Evolutionary conservation across 1,140 invertebrate genomes (phyloP), one percentile per base, ranked within the genome.

Genomic region (Eueides isabella): DNA sequence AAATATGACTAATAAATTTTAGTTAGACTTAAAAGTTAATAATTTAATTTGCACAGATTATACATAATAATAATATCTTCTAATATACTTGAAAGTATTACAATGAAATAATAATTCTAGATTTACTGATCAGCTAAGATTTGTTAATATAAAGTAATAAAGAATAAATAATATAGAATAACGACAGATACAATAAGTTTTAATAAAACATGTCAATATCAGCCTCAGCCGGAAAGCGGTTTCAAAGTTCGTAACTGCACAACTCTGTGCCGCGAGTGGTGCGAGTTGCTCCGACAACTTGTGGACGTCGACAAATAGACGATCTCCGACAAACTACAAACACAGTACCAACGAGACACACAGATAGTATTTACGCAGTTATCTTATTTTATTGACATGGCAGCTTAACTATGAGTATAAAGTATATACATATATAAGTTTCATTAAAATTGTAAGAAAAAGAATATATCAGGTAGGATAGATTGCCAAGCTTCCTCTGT

Each of bases 241-340:
- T 48, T 68, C 28, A 26, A 61, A 68, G 67, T 61, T 61, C 2
- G 11, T 19, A 68, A 68, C 66, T 67, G 19, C 23, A 41, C 23
- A 67, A 16, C 26, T 67, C n/a, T 33, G 30, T 14, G 30, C 28
- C 28, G 41, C 23, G 2, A 55, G 7, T 23, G 6, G 19, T 9
- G 48, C 9, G 1, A 55, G 7, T 55, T 55, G 19, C 23, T 23
- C 48, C 48, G 38, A 23, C 66, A 48, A 66, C 33, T 66, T 38
- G 35, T 29, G 26, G 33, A 16, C 2, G 26, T 29, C 16, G 28
- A 68, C 66, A 67, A 67, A 67, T 48, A 55, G 48, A 44, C 31
- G 65, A 44, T 28, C 31, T 41, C 44, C 65, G 5, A 30, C 61
- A 12, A 63, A 23, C 62, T 12, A 30, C 62, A 28, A 16, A 19